Percentiles rank a stretch among this genome's conserved stretches.
Conservation (phyloP, 2,797 vertebrate genomes). For the Cyprinodon diabolis region DNA sequence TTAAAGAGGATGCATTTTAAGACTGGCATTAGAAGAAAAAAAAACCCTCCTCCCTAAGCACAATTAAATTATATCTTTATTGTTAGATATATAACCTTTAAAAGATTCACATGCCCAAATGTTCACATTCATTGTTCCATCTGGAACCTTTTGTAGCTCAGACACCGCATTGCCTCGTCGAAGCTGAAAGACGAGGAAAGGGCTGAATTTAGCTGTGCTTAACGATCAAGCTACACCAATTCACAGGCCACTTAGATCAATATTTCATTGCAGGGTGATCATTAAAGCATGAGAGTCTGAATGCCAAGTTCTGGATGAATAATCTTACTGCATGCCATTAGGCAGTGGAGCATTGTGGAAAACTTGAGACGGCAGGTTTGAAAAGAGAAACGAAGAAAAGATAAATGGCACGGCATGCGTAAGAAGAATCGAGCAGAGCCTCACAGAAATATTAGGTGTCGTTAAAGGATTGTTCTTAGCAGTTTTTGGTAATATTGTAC, state of each 20-base stretch:
- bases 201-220: slow-evolving; percentile 64
- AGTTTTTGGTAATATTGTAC: slow-evolving; percentile 18
- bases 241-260: slow-evolving; percentile 72
- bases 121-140: slow-evolving; percentile 28
- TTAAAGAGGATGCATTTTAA: slow-evolving; percentile 8
- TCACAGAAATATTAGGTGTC: slow-evolving; percentile 8
- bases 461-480: slow-evolving; percentile 6
- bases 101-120: slow-evolving; percentile 60
- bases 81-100: slow-evolving; percentile 41
- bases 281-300: slow-evolving; percentile 80
- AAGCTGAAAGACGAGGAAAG: slow-evolving; percentile 30
- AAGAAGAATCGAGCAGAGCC: slow-evolving; percentile 2
- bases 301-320: slow-evolving; percentile 70
- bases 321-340: slow-evolving; percentile 57
- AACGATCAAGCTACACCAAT: slow-evolving; percentile 59
- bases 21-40: background rate
- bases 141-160: slow-evolving; percentile 33
- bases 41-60: background rate
- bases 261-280: slow-evolving; percentile 75
- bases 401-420: slow-evolving; percentile 6
- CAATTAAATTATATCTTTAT: slow-evolving; percentile 41
- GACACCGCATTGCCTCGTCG: slow-evolving; percentile 19
- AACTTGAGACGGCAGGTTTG: slow-evolving; percentile 31
- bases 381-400: slow-evolving; percentile 16
- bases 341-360: slow-evolving; percentile 12